These are phyloP conservation scores for Pseudomyrmex flavicornis DNA, from an alignment of 1,140 invertebrate species.

Conservation along the genomic window DNA sequence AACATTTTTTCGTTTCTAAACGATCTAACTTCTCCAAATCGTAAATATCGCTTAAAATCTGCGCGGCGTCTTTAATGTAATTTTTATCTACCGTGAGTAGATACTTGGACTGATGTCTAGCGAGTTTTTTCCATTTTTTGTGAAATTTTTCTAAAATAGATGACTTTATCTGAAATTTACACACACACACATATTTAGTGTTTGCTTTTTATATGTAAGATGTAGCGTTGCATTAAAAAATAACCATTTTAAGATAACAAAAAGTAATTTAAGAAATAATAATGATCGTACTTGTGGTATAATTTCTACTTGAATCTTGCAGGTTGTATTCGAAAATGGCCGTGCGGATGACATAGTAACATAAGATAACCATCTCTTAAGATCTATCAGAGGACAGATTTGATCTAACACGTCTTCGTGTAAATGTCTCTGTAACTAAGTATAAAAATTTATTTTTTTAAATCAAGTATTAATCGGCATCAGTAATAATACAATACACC, in stretches of 20 bases:
- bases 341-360: constrained; percentile 79
- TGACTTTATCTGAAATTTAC: constrained; percentile 81
- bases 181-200: neutral
- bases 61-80: constrained; percentile 84
- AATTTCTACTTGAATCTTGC: constrained; percentile 86
- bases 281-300: constrained; percentile 83
- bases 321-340: constrained; percentile 71
- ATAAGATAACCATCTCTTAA: constrained; percentile 89
- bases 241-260: neutral
- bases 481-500: constrained; percentile 82
- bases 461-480: neutral
- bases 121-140: constrained; percentile 86
- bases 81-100: constrained; percentile 85
- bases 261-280: neutral
- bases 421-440: constrained; percentile 87
- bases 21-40: constrained; percentile 84
- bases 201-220: neutral
- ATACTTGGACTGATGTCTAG: constrained; percentile 84
- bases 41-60: constrained; percentile 83
- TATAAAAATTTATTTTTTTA: neutral
- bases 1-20: constrained; percentile 80
- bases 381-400: constrained; percentile 89
- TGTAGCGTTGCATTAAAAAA: neutral
- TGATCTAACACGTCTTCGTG: constrained; percentile 90
- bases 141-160: constrained; percentile 83